Evolutionary conservation across 2,888 invertebrate species (phyloP).

Genomic region (Eubasilissa splendida): DNA sequence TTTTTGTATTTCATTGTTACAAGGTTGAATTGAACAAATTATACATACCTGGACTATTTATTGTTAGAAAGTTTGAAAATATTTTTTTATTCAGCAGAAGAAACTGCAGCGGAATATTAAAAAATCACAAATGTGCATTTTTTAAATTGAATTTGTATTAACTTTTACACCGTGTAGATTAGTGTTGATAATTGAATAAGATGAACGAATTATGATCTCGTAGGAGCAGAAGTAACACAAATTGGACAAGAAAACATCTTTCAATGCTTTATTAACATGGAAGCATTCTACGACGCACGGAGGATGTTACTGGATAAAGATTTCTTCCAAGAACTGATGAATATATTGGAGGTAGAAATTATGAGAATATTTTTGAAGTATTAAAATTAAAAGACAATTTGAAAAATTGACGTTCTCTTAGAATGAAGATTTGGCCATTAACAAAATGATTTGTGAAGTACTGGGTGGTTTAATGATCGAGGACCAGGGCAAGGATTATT

Average conservation of each 20-base stretch:
- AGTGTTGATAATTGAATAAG: no score
- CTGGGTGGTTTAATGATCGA: conserved; percentile 41
- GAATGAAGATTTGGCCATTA: conserved; percentile 15
- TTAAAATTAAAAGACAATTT: not conserved
- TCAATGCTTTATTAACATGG: conserved; percentile 68
- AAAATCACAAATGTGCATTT: no score
- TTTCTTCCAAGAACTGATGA: conserved; percentile 67
- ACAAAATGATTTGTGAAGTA: conserved; percentile 31
- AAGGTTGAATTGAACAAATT: no score
- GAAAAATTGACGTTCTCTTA: not conserved
- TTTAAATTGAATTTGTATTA: no score
- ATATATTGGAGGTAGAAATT: conserved; percentile 61
- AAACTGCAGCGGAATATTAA: no score
- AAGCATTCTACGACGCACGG: conserved; percentile 66
- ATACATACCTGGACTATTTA: no score
- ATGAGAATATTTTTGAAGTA: not conserved
- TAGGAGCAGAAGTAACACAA: conserved; percentile 24
- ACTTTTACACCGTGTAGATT: no score
- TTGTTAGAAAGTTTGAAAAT: no score
- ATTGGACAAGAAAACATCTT: conserved; percentile 55
- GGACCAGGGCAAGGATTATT: conserved; percentile 17
- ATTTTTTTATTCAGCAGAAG: no score
- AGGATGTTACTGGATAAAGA: conserved; percentile 67
- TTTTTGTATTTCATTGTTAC: no score
- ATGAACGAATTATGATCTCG: no score